Evolutionary conservation across 2,888 invertebrate species (phyloP).

Genomic region (Anorthoa munda): DNA sequence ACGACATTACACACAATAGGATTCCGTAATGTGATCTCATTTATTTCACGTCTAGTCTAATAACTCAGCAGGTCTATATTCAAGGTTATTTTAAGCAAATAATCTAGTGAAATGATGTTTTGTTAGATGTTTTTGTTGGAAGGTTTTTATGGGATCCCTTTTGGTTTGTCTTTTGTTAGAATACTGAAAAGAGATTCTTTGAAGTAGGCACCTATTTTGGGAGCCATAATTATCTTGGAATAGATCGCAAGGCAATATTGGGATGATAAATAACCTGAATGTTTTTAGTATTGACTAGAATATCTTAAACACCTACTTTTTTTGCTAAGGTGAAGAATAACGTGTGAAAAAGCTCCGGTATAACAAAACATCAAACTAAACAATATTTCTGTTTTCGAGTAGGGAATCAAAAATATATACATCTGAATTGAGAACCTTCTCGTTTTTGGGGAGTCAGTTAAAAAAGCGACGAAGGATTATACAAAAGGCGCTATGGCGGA

Average conservation of each 20-base stretch:
- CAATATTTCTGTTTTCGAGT: too few species aligned
- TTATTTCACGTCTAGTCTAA: conserved; percentile 64
- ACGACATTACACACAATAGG: conserved; percentile 68
- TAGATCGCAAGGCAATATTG: neutral
- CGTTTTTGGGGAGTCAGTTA: too few species aligned
- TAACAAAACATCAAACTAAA: too few species aligned
- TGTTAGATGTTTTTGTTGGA: conserved; percentile 21
- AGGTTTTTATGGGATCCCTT: conserved; percentile 11
- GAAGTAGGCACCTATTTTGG: neutral
- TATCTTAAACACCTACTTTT: too few species aligned
- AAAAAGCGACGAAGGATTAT: too few species aligned
- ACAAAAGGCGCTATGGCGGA: too few species aligned
- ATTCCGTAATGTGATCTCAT: conserved; percentile 70
- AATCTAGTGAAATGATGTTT: conserved; percentile 23
- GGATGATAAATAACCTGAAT: neutral
- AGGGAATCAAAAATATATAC: too few species aligned
- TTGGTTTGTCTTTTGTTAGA: neutral
- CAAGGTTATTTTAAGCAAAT: conserved; percentile 60
- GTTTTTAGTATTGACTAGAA: neutral
- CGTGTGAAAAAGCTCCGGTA: too few species aligned
- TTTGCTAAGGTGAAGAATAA: too few species aligned
- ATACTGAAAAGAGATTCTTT: neutral
- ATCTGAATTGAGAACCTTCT: too few species aligned
- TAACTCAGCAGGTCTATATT: conserved; percentile 54
- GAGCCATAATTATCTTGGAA: neutral